A percentile compares a stretch with the other conserved stretches of the same genome.
phyloP scores from a whole-genome alignment of 2,797 vertebrate species.

The Acipenser oxyrinchus region DNA sequence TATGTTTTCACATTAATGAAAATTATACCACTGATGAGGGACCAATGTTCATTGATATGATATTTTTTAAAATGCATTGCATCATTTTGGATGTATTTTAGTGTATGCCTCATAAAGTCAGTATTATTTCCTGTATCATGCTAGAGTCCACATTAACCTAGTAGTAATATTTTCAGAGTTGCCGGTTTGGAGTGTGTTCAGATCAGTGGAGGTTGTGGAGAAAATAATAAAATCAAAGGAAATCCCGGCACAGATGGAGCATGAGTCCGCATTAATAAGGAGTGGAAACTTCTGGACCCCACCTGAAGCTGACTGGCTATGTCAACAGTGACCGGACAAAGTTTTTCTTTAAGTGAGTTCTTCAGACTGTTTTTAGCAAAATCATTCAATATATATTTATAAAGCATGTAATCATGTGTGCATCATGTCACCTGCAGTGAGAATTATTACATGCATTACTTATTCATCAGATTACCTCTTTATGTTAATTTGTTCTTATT shows the following conservation, averaged over 20 bases:
- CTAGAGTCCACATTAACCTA: too few relatives aligned
- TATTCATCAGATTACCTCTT: too few relatives aligned
- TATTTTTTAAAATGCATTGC: neutral
- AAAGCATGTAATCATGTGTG: too few relatives aligned
- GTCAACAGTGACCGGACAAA: neutral
- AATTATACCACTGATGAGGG: too few relatives aligned
- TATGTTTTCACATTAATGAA: neutral
- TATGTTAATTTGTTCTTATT: too few relatives aligned
- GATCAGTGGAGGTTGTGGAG: neutral
- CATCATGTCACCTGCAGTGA: too few relatives aligned
- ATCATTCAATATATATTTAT: too few relatives aligned
- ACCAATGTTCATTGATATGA: too few relatives aligned
- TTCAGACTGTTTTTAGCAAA: too few relatives aligned
- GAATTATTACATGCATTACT: too few relatives aligned
- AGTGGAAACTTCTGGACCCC: neutral
- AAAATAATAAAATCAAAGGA: neutral
- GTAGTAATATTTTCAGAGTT: neutral
- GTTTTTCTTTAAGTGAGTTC: constrained; percentile 3
- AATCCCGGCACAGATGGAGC: neutral
- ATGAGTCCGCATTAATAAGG: neutral
- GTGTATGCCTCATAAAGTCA: too few relatives aligned
- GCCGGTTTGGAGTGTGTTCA: neutral
- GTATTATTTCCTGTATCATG: too few relatives aligned
- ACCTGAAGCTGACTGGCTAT: constrained; percentile 2
- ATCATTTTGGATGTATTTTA: neutral